Conservation (phyloP, 2,888 invertebrate genomes). For the Plebejus anna region DNA sequence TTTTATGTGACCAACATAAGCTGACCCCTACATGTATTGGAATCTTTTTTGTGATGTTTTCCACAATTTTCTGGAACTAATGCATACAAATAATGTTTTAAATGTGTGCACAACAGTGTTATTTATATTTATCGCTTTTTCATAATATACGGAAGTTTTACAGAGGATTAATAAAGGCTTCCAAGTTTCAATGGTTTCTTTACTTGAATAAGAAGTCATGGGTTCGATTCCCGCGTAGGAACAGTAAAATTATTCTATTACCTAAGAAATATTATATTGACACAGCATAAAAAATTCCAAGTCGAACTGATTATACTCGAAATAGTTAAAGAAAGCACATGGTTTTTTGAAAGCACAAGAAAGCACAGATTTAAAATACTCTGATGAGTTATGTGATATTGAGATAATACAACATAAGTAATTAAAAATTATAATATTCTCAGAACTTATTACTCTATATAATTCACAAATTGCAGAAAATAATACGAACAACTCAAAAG, state of each 20-base stretch:
- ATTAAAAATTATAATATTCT: neutral
- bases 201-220: too few species aligned
- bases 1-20: conserved; percentile 1
- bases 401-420: neutral
- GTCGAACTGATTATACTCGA: too few species aligned
- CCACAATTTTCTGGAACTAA: neutral
- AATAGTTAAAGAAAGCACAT: too few species aligned
- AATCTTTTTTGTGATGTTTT: neutral
- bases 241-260: too few species aligned
- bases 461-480: neutral
- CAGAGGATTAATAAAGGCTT: too few species aligned
- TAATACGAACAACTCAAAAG: conserved; percentile 10
- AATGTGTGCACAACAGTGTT: neutral
- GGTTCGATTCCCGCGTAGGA: too few species aligned
- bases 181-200: too few species aligned
- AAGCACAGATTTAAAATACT: neutral
- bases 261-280: too few species aligned
- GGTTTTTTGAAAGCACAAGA: too few species aligned
- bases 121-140: neutral
- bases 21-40: neutral
- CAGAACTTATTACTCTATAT: neutral
- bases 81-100: neutral
- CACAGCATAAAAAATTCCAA: too few species aligned
- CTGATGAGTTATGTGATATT: too few species aligned
- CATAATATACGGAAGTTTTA: neutral